phyloP scores from a whole-genome alignment of 2,888 invertebrate species.

The Chironomus riparius region DNA sequence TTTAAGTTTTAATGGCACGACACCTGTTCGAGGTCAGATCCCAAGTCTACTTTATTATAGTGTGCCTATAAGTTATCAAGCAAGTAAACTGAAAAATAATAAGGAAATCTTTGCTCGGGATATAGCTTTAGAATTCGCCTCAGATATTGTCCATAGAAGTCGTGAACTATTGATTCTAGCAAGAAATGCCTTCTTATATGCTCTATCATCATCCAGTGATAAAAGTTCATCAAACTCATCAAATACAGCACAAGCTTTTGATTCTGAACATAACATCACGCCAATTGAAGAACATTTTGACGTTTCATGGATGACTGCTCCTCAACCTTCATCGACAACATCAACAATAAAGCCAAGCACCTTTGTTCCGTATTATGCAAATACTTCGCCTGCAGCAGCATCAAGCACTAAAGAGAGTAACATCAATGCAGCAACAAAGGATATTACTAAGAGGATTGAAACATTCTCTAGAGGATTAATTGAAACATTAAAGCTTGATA shows the following conservation, averaged over 20 bases:
- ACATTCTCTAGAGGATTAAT: constrained; percentile 43
- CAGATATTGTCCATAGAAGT: constrained; percentile 66
- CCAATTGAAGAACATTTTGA: constrained; percentile 44
- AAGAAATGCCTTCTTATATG: constrained; percentile 54
- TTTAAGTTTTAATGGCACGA: constrained; percentile 93
- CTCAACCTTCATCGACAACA: neutral
- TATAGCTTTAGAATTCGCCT: constrained; percentile 63
- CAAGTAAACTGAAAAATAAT: constrained; percentile 20
- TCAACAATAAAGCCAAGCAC: neutral
- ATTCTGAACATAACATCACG: constrained; percentile 43
- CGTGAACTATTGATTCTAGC: constrained; percentile 68
- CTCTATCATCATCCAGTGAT: constrained; percentile 49
- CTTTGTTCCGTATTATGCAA: constrained; percentile 31
- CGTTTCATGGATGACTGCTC: constrained; percentile 40
- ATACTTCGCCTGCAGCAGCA: constrained; percentile 39
- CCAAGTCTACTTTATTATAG: constrained; percentile 74
- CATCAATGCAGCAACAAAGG: constrained; percentile 37
- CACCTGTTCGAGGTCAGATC: constrained; percentile 87
- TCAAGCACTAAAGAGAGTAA: constrained; percentile 33
- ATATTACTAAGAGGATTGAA: constrained; percentile 42
- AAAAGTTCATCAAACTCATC: constrained; percentile 44
- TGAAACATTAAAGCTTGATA: constrained; percentile 42
- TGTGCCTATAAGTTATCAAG: constrained; percentile 35
- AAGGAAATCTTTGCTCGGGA: constrained; percentile 35
- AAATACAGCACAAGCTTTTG: constrained; percentile 43